Evolutionary conservation across 2,888 invertebrate species (phyloP).

Genomic region (Acrobasis suavella): DNA sequence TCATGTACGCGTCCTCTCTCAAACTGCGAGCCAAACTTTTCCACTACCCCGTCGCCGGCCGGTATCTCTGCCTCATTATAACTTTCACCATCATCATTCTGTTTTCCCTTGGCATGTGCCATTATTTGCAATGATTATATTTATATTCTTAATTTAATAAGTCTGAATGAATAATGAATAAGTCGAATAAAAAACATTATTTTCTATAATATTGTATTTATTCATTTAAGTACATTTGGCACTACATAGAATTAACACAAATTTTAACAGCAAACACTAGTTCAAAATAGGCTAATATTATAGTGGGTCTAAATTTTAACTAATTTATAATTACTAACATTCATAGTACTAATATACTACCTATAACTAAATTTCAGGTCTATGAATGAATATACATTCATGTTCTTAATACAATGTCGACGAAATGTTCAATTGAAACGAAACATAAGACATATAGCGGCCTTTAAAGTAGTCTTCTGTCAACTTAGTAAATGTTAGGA

Average conservation of each 20-base stretch:
- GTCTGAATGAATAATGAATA: constrained; percentile 9
- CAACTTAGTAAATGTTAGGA: too few relatives aligned
- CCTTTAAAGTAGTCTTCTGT: too few relatives aligned
- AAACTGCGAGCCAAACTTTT: constrained; percentile 89
- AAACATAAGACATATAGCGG: too few relatives aligned
- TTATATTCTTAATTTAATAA: constrained; percentile 16
- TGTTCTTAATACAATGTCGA: too few relatives aligned
- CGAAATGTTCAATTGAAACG: too few relatives aligned
- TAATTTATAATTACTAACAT: neutral
- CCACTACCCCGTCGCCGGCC: constrained; percentile 87
- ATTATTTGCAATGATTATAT: constrained; percentile 75
- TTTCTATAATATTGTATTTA: constrained; percentile 32
- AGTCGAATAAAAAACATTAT: constrained; percentile 28
- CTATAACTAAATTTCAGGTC: too few relatives aligned
- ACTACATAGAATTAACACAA: constrained; percentile 36
- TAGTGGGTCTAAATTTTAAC: neutral
- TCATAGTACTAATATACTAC: neutral
- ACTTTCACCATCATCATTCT: constrained; percentile 83
- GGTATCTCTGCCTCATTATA: constrained; percentile 85
- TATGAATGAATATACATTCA: too few relatives aligned
- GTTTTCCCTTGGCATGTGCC: constrained; percentile 88
- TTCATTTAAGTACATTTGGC: constrained; percentile 40
- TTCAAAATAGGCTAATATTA: constrained; percentile 3
- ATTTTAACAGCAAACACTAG: neutral
- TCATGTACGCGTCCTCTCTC: constrained; percentile 89